Conservation (phyloP, 2,888 invertebrate species). For the Aelia acuminata region DNA sequence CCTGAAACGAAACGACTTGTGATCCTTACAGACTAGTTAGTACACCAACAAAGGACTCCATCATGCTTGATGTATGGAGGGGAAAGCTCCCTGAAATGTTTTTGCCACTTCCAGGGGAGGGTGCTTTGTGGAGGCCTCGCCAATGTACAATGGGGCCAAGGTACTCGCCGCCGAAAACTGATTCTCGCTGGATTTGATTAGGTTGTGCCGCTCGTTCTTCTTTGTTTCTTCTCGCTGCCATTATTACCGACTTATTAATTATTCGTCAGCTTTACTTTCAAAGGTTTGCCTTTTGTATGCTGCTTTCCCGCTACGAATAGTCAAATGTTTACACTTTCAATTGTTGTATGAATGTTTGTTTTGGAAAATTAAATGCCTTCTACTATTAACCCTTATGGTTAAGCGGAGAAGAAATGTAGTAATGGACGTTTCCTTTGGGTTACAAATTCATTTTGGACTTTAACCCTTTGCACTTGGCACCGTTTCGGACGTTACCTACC, state of each 20-base stretch:
- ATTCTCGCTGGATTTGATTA: neutral
- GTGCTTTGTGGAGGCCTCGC: neutral
- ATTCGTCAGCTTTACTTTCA: neutral
- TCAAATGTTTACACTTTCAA: neutral
- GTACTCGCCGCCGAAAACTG: neutral
- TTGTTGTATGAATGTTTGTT: neutral
- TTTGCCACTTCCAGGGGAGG: neutral
- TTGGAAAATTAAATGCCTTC: neutral
- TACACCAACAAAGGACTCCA: neutral
- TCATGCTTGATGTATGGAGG: constrained; percentile 2
- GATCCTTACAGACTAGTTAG: neutral
- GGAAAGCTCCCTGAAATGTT: neutral
- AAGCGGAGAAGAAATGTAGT: too few species aligned
- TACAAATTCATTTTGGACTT: too few species aligned
- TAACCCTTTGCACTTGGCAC: too few species aligned
- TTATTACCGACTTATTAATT: constrained; percentile 3
- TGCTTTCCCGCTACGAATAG: neutral
- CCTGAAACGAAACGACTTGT: neutral
- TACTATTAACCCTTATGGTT: too few species aligned
- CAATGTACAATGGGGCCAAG: neutral
- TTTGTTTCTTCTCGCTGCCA: neutral
- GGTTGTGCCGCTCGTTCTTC: neutral
- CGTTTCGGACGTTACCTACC: too few species aligned
- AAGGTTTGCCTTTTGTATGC: neutral
- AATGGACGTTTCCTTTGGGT: too few species aligned